phyloP scores from a whole-genome alignment of 2,797 vertebrate genomes.

The Gymnodraco acuticeps region DNA sequence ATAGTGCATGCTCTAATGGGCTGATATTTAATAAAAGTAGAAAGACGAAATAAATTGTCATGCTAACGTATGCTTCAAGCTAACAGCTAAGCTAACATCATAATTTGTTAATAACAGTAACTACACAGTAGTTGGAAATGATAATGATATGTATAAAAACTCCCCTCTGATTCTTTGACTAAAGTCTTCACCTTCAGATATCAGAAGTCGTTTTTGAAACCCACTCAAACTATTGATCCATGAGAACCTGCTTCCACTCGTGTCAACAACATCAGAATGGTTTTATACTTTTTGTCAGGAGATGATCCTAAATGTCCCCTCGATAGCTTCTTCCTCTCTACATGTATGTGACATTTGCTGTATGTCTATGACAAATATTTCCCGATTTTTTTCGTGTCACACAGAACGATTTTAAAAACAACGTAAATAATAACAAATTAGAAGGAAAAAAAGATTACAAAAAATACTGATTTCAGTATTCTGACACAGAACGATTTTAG shows the following conservation, averaged over 20 bases:
- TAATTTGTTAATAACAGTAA: constrained; percentile 79
- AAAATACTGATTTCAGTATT: too few species aligned
- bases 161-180: constrained; percentile 52
- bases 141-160: constrained; percentile 81
- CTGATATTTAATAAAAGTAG: constrained; percentile 62
- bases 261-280: not conserved
- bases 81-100: constrained; percentile 69
- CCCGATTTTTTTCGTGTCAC: too few species aligned
- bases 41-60: constrained; percentile 71
- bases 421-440: too few species aligned
- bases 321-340: not conserved
- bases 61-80: constrained; percentile 68
- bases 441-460: too few species aligned
- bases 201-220: constrained; percentile 17
- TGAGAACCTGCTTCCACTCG: constrained; percentile 3
- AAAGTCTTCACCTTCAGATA: constrained; percentile 29
- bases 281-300: not conserved
- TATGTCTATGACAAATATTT: not conserved
- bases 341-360: not conserved
- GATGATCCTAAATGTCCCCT: constrained; percentile 2
- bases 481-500: too few species aligned
- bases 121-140: constrained; percentile 87
- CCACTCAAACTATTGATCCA: not conserved
- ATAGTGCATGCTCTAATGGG: constrained; percentile 76
- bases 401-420: too few species aligned